Base-by-base conservation (phyloP, 2,797 vertebrate species). In the Gephyroberyx darwinii region DNA sequence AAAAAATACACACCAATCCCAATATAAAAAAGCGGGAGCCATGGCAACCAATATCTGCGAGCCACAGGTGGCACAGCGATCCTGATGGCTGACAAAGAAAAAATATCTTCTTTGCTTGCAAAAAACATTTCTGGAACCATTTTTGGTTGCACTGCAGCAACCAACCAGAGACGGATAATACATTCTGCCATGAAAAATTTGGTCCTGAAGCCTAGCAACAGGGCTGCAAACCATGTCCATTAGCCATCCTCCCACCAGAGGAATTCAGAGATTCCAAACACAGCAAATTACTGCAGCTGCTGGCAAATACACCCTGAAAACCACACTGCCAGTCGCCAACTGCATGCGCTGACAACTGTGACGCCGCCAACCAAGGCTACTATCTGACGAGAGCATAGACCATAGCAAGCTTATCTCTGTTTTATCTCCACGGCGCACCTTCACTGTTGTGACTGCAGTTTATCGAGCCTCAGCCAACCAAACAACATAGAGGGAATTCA, bases 211-310 rank as follows among this genome's bases (percentile, higher is more conserved):
- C 86, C 72, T 83, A 88, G 83, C 86, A 88, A 88, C 84, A 83
- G 72, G 65, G 67, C 71, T 64, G 60, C 62, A 67, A 78, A 81
- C 74, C 82, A 67, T 7, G 37, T 77, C 82, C 65, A 78, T 82
- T 86, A 88, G 87, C 84, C 81, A 78, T 84, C 82, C 82, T 86
- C 89, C 90, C 83, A 80, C 84, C 80, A 73, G 78, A 88, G 90
- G 87, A 91, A 90, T 91, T 87, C 85, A 70, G 80, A 85, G 77
- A 37, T 71, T 77, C 88, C 84, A 82, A 91, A 90, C 86, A 77
- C 86, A 78, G 86, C 81, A 89, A 90, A 93, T 89, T 82, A 90
- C 80, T 84, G 87, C 92, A 93, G 92, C 92, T 92, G 93, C 88
- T 86, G 80, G 87, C 78, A 83, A 84, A 87, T 63, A 68, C 82